Conservation (phyloP, 2,113 vertebrate species). For the Anser brachyrhynchus region DNA sequence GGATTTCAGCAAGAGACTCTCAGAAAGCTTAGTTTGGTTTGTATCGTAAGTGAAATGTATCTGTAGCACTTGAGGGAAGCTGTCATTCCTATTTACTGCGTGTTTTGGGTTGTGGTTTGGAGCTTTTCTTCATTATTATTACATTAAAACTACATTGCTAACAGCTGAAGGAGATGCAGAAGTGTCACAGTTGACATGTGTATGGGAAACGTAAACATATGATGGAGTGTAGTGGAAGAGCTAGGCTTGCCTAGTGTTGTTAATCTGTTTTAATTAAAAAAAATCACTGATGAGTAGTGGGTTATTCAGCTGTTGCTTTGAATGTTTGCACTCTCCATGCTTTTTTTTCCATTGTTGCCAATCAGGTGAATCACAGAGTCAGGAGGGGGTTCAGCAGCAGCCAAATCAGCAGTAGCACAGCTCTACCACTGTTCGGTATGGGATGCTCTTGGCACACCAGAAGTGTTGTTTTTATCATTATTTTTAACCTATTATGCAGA, state of each 20-base stretch:
- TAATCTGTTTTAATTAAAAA: neutral
- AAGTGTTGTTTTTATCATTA: neutral
- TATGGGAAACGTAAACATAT: neutral
- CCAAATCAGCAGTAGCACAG: neutral
- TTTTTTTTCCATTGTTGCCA: neutral
- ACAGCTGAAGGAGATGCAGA: neutral
- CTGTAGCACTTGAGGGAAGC: neutral
- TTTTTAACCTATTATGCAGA: neutral
- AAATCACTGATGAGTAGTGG: neutral
- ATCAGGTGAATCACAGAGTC: neutral
- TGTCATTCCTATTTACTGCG: neutral
- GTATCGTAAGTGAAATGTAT: neutral
- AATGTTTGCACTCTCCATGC: neutral
- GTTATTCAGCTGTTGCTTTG: neutral
- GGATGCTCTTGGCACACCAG: neutral
- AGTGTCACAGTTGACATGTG: neutral
- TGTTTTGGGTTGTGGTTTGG: neutral
- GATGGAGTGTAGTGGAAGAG: neutral
- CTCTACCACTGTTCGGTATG: accelerated
- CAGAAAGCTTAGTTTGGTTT: neutral
- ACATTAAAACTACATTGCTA: neutral
- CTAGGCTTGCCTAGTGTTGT: neutral
- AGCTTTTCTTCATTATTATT: neutral
- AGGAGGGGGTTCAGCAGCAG: neutral
- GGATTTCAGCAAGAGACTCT: neutral